Evolutionary conservation across 2,797 vertebrate species (phyloP).

Genomic region (Artibeus lituratus): DNA sequence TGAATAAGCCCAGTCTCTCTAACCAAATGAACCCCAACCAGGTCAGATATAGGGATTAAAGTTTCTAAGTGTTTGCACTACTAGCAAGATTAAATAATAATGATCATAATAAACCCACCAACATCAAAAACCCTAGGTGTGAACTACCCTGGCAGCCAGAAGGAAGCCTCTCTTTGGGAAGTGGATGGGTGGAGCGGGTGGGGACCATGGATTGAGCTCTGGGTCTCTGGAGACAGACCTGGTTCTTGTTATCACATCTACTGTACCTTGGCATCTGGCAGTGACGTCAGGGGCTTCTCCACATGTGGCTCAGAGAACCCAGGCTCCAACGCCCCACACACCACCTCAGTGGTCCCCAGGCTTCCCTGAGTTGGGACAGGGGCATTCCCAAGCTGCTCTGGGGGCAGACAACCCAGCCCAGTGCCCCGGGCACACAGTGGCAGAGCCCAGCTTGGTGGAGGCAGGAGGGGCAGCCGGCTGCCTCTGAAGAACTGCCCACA

Average conservation of each 20-base stretch:
- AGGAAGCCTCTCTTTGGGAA: neutral
- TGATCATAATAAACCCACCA: neutral
- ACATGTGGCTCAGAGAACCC: neutral
- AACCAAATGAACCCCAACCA: neutral
- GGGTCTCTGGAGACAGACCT: neutral
- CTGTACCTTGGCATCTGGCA: neutral
- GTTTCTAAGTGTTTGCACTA: neutral
- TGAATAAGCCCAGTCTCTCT: neutral
- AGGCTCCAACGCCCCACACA: neutral
- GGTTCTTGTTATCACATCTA: neutral
- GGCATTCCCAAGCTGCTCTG: neutral
- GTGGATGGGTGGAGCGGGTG: accelerated
- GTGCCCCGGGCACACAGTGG: accelerated
- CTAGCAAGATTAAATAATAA: neutral
- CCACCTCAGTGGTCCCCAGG: accelerated
- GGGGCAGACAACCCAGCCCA: neutral
- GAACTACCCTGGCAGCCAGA: neutral
- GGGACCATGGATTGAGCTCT: accelerated
- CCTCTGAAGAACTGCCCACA: accelerated
- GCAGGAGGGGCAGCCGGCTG: neutral
- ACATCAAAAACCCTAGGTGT: neutral
- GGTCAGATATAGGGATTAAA: neutral
- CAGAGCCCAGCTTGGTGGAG: neutral
- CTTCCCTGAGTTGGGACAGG: neutral
- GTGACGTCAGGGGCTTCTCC: too few species aligned